Evolutionary conservation across 2,113 vertebrate genomes (phyloP).

Genomic region (Gallinago paraguaiae): DNA sequence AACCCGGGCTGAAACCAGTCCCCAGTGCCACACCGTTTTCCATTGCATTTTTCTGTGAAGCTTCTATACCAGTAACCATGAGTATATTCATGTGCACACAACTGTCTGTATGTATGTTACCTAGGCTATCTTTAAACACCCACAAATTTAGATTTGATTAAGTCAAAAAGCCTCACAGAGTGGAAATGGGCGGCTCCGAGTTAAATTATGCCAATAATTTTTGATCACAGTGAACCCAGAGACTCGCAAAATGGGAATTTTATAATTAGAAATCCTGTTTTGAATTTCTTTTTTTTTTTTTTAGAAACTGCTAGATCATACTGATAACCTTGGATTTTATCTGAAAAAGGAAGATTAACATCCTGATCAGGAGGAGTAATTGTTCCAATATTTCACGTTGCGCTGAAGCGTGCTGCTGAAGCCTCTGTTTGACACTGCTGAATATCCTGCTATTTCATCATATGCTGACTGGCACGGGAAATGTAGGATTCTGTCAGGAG

Average conservation of each 20-base stretch:
- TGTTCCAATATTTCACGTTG: slow-evolving; percentile 41
- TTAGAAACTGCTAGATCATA: not conserved
- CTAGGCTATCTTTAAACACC: not conserved
- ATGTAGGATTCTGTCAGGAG: not conserved
- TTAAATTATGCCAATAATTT: not conserved
- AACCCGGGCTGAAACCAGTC: not conserved
- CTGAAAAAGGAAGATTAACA: slow-evolving; percentile 42
- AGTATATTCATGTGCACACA: accelerated
- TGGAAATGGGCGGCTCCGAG: not conserved
- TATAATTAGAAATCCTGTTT: not conserved
- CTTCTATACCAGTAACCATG: not conserved
- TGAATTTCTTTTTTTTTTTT: not conserved
- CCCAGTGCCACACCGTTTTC: not conserved
- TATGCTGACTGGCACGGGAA: not conserved
- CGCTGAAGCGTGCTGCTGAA: not conserved
- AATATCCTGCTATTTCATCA: slow-evolving; percentile 53
- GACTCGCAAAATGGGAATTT: not conserved
- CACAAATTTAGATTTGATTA: not conserved
- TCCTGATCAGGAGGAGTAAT: slow-evolving; percentile 37
- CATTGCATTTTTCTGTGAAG: accelerated
- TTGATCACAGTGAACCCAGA: not conserved
- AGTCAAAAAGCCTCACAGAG: not conserved
- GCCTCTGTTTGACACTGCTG: slow-evolving; percentile 37
- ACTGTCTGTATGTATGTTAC: accelerated
- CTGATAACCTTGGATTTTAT: not conserved